A percentile compares a stretch with the other conserved stretches of the same genome.
Conservation (phyloP, 2,888 invertebrate genomes). For the Dynastes grantii region DNA sequence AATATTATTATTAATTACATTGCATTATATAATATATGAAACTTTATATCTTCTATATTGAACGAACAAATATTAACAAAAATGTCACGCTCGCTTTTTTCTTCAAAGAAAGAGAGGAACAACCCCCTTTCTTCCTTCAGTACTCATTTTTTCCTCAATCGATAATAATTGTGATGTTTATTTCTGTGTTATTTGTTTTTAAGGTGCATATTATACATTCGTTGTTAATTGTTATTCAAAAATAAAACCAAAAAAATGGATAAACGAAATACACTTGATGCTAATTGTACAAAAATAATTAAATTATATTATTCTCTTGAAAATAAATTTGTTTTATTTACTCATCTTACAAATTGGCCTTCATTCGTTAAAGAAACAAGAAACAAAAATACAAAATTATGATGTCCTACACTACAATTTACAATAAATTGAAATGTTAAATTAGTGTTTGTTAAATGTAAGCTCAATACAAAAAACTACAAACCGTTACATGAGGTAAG, state of each 20-base stretch:
- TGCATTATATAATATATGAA: constrained; percentile 22
- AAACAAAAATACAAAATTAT: too few relatives aligned
- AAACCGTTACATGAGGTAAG: too few relatives aligned
- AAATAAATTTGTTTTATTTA: constrained; percentile 12
- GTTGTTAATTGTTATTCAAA: constrained; percentile 48
- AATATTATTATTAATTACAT: constrained; percentile 21
- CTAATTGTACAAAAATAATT: constrained; percentile 50
- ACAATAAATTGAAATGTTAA: too few relatives aligned
- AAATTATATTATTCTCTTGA: constrained; percentile 50
- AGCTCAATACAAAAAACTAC: too few relatives aligned
- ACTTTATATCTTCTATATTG: constrained; percentile 39
- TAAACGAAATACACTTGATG: constrained; percentile 47
- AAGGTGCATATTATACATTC: constrained; percentile 46
- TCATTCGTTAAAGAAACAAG: too few relatives aligned
- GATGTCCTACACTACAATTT: too few relatives aligned
- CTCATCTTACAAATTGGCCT: too few relatives aligned
- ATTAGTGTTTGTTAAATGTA: too few relatives aligned
- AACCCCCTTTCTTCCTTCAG: constrained; percentile 1
- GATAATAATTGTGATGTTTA: constrained; percentile 42
- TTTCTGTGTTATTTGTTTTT: constrained; percentile 44
- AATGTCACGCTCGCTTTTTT: constrained; percentile 22
- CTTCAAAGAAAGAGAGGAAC: neutral
- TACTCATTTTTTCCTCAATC: constrained; percentile 1
- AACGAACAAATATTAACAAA: constrained; percentile 5
- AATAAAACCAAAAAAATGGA: constrained; percentile 23